Percentiles rank a stretch among this genome's conserved stretches.
Evolutionary conservation across 2,797 vertebrate species (phyloP).

Genomic region (Hirundo rustica): DNA sequence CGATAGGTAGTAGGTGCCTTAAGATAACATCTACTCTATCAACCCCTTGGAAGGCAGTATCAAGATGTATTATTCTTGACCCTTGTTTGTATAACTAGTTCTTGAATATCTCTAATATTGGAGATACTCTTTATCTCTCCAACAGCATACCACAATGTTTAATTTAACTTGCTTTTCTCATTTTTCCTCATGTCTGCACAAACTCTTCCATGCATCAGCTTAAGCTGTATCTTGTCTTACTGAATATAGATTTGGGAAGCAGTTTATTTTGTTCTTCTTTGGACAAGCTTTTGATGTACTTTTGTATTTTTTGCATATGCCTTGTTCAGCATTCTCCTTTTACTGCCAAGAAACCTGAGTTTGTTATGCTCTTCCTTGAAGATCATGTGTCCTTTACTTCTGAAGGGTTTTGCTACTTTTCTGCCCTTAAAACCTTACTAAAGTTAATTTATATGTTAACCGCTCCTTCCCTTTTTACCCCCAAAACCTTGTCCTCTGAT

Average conservation of each 20-base stretch:
- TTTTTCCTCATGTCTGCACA: background rate
- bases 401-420: background rate
- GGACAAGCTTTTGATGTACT: background rate
- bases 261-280: background rate
- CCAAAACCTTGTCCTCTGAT: background rate
- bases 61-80: background rate
- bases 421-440: background rate
- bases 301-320: background rate
- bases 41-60: background rate
- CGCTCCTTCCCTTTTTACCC: background rate
- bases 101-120: background rate
- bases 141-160: background rate
- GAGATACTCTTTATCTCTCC: background rate
- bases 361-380: background rate
- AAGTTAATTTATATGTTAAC: background rate
- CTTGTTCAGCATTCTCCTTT: background rate
- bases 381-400: background rate
- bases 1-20: background rate
- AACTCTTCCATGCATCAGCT: background rate
- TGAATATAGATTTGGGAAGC: background rate
- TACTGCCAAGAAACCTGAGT: background rate
- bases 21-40: background rate
- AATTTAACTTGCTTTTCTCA: background rate
- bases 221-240: background rate
- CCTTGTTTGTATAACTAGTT: background rate